Percentiles rank a stretch among this genome's conserved stretches.
Conservation (phyloP, 2,113 vertebrate species). For the Hydropotes inermis region DNA sequence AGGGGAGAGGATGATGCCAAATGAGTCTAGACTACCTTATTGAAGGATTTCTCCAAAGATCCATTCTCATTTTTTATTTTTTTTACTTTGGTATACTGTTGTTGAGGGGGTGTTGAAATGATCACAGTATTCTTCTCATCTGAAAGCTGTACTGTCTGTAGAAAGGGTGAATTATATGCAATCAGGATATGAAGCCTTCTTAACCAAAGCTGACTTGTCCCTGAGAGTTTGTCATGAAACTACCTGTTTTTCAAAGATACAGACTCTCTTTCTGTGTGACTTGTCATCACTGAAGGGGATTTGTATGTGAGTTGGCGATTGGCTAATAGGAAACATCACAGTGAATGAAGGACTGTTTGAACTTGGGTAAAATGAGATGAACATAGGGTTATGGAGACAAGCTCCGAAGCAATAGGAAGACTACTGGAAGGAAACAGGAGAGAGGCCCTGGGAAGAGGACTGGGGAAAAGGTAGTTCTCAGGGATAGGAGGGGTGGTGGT, state of each 20-base stretch:
- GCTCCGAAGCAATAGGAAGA: not conserved
- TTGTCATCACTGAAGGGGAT: not conserved
- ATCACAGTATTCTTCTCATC: not conserved
- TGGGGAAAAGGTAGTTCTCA: not conserved
- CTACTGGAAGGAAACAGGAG: not conserved
- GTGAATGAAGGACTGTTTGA: not conserved
- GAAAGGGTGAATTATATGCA: not conserved
- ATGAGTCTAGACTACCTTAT: not conserved
- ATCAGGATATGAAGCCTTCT: not conserved
- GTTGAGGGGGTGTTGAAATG: constrained; percentile 4
- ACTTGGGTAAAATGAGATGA: not conserved
- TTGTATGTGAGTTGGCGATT: not conserved
- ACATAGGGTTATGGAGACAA: not conserved
- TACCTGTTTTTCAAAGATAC: not conserved
- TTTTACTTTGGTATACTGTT: not conserved
- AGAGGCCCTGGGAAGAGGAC: not conserved
- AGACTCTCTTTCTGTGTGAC: not conserved
- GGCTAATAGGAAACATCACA: not conserved
- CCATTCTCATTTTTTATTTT: not conserved
- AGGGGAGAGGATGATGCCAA: not conserved
- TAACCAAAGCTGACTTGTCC: not conserved
- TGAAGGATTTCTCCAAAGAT: constrained; percentile 40
- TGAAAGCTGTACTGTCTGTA: not conserved
- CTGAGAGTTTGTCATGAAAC: not conserved
- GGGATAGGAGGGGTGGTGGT: not conserved